These are phyloP conservation scores for Eupithecia dodoneata DNA, from an alignment of 2,888 invertebrate genomes.

Conservation along the genomic window DNA sequence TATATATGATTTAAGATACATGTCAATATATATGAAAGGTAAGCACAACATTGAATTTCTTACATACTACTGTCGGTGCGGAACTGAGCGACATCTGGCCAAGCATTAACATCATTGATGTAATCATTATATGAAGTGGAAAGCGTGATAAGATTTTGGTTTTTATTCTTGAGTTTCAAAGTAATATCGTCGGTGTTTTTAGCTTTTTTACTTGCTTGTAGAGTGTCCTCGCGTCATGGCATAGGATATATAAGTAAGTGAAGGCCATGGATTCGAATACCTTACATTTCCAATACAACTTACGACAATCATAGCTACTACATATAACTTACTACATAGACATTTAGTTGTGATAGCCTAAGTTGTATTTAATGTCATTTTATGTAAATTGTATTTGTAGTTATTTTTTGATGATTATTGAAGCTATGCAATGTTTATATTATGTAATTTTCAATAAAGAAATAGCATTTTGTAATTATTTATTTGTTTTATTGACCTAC, in stretches of 20 bases:
- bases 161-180: background rate
- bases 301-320: too few relatives aligned
- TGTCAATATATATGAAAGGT: too few relatives aligned
- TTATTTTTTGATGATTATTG: conserved; percentile 44
- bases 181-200: background rate
- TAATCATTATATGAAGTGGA: too few relatives aligned
- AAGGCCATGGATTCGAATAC: background rate
- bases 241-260: background rate
- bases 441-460: conserved; percentile 48
- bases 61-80: too few relatives aligned
- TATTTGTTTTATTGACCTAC: background rate
- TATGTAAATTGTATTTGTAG: conserved; percentile 38
- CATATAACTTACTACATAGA: background rate
- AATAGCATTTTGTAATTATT: conserved; percentile 48
- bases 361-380: conserved; percentile 18
- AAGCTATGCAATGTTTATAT: conserved; percentile 45
- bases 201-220: background rate
- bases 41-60: too few relatives aligned
- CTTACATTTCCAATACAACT: conserved; percentile 6
- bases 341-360: conserved; percentile 18
- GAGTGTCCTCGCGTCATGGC: background rate
- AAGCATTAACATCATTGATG: too few relatives aligned
- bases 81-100: too few relatives aligned
- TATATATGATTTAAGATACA: too few relatives aligned
- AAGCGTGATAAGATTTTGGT: too few relatives aligned